These are phyloP conservation scores for Danio choprae DNA, from an alignment of 2,797 vertebrate genomes.

Conservation along the genomic window DNA sequence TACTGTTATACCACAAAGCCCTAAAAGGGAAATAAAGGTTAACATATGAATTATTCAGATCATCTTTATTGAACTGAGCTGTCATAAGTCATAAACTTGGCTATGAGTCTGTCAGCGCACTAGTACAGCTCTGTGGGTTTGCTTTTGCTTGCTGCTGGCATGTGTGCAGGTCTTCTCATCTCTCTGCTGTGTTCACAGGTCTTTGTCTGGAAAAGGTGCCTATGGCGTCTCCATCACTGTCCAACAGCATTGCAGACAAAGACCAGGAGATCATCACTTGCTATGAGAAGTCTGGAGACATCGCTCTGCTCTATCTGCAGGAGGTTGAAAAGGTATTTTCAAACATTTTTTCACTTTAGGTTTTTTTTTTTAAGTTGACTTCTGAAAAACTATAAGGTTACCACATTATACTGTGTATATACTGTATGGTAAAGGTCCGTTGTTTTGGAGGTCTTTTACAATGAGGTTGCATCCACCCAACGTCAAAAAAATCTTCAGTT, in stretches of 20 bases:
- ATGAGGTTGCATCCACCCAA: too few relatives aligned
- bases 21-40: background rate
- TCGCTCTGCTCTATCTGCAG: conserved; percentile 95
- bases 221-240: conserved; percentile 82
- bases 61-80: background rate
- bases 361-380: background rate
- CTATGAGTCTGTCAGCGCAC: background rate
- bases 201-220: conserved; percentile 87
- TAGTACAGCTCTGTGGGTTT: background rate
- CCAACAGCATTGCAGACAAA: conserved; percentile 80
- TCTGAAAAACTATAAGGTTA: too few relatives aligned
- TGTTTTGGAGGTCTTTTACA: too few relatives aligned
- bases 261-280: conserved; percentile 96
- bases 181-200: conserved; percentile 77
- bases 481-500: too few relatives aligned
- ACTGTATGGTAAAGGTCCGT: too few relatives aligned
- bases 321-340: conserved; percentile 92
- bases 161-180: conserved; percentile 12
- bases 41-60: background rate
- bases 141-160: conserved; percentile 6
- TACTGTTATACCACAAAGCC: background rate
- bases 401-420: too few relatives aligned
- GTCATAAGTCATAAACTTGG: background rate
- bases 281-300: conserved; percentile 98
- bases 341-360: background rate